phyloP scores from a whole-genome alignment of 2,888 invertebrate species.

The Pimpla rufipes region DNA sequence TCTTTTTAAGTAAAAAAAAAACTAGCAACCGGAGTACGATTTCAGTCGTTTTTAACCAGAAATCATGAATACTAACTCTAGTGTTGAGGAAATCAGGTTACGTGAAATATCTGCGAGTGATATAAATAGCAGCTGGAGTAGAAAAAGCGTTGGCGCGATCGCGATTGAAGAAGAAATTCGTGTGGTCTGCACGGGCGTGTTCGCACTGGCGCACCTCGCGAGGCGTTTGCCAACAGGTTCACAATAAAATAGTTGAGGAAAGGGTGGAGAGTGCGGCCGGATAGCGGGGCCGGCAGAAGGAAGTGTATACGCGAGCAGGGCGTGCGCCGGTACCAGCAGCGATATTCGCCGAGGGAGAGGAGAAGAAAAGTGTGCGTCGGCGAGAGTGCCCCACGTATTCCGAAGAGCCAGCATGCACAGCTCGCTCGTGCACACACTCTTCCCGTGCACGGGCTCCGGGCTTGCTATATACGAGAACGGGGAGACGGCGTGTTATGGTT shows the following conservation, averaged over 20 bases:
- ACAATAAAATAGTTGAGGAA: slow-evolving; percentile 30
- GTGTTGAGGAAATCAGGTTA: too few relatives aligned
- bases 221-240: slow-evolving; percentile 48
- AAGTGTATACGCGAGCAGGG: slow-evolving; percentile 11
- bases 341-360: slow-evolving; percentile 1
- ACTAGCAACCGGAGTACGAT: too few relatives aligned
- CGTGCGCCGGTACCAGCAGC: slow-evolving; percentile 39
- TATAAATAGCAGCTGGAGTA: too few relatives aligned
- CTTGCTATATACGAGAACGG: slow-evolving; percentile 5
- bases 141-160: slow-evolving; percentile 17
- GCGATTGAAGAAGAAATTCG: slow-evolving; percentile 44
- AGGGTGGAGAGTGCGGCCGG: slow-evolving; percentile 23
- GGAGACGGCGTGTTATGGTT: slow-evolving; percentile 37
- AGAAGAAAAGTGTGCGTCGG: not conserved
- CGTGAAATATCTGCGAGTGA: too few relatives aligned
- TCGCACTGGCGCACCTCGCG: slow-evolving; percentile 24
- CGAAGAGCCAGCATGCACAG: too few relatives aligned
- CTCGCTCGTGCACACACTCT: slow-evolving; percentile 14
- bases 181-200: slow-evolving; percentile 17
- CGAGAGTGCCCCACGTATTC: not conserved
- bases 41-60: too few relatives aligned
- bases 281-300: slow-evolving; percentile 25
- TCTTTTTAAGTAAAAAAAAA: too few relatives aligned
- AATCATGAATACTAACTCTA: too few relatives aligned
- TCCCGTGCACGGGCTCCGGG: not conserved